These are phyloP conservation scores for Rhaphigaster nebulosa DNA, from an alignment of 2,888 invertebrate genomes.

Conservation along the genomic window DNA sequence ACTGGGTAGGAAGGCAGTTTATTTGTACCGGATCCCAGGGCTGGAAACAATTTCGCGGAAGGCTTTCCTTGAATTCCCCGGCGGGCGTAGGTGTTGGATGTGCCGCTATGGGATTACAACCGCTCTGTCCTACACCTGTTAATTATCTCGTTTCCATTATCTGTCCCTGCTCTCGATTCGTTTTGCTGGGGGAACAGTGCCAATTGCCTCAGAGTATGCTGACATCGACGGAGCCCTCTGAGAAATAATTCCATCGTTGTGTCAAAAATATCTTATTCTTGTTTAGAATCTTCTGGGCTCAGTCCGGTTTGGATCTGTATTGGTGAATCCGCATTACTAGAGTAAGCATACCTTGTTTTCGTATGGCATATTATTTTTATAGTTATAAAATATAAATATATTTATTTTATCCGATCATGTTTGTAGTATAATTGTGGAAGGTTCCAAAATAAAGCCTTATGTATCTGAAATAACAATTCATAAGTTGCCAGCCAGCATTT, in stretches of 20 bases:
- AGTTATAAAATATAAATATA: no score
- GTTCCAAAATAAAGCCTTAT: no score
- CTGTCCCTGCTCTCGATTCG: neutral
- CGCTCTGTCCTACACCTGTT: neutral
- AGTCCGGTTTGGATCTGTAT: no score
- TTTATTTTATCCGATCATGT: no score
- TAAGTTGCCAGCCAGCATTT: no score
- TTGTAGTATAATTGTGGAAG: no score
- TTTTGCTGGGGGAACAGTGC: neutral
- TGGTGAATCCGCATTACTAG: no score
- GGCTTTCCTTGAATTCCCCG: slow-evolving; percentile 1
- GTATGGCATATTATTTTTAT: no score
- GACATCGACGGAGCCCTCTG: neutral
- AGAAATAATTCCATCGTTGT: neutral
- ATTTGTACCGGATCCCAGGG: neutral
- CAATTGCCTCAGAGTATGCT: neutral
- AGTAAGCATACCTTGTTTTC: no score
- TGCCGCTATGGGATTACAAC: neutral
- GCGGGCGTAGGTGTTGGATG: neutral
- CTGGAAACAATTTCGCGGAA: neutral
- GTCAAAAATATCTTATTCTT: neutral
- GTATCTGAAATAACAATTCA: no score
- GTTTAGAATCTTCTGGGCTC: no score
- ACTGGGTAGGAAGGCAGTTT: neutral
- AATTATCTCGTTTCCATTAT: slow-evolving; percentile 13